Evolutionary conservation across 1,140 invertebrate species (phyloP), one percentile per base, ranked within the genome.

Genomic region (Adoxophyes honmai): DNA sequence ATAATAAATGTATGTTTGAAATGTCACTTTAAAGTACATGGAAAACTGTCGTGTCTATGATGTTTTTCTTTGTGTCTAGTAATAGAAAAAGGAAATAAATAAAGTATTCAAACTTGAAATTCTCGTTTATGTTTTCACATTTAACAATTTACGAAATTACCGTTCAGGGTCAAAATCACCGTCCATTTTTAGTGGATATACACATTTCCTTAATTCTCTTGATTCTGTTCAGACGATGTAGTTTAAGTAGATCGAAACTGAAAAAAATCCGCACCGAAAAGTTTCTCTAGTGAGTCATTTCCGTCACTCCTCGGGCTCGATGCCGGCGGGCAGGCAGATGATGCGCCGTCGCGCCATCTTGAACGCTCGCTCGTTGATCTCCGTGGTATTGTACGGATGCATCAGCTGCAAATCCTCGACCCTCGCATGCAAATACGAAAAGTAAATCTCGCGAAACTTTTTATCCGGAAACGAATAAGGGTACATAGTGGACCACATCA

Each of bases 401-500:
- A 86, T 78, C 13, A 88, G 48, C 9, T 73, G 64, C 9, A 88
- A 4, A 53, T 88, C 80, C 54, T 85, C 71, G 5, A 77, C 39
- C n/a, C 71, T 66, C 5, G 58, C 60, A 44, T 57, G 76, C 4
- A 88, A 42, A 70, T 88, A 88, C 1, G 85, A 80, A 59, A 82
- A 86, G 60, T 72, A 88, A 63, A 84, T 86, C 63, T 88, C 77
- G 11, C 85, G 70, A 61, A 86, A 88, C 10, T 76, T 79, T 35
- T 85, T 84, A 51, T 85, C 80, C 1, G 80, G 81, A 59, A 81
- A 78, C 54, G 81, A 64, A 0, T 80, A 70, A 55, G 82, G 80
- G 57, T 52, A 83, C 82, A 86, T 88, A 2, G 81, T 72, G 0
- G 77, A 70, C 85, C 85, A 88, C 52, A 86, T 35, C 34, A 84